Evolutionary conservation across 2,113 vertebrate genomes (phyloP).

Genomic region (Gymnobelideus leadbeateri): DNA sequence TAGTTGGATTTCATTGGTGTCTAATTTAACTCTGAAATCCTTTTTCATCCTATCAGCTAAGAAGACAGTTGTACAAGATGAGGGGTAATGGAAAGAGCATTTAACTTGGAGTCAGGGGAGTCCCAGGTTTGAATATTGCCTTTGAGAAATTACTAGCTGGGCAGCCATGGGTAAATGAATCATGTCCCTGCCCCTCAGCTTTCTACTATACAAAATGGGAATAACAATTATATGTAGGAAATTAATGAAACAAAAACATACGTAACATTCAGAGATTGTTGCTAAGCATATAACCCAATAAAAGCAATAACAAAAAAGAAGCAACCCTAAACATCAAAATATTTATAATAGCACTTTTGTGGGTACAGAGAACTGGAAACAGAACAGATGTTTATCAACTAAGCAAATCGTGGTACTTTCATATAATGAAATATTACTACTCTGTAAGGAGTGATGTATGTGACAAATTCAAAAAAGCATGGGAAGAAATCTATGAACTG

Average conservation of each 20-base stretch:
- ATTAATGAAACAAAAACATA: not conserved
- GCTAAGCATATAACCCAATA: not conserved
- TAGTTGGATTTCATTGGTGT: constrained; percentile 52
- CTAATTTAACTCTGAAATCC: not conserved
- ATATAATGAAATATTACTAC: not conserved
- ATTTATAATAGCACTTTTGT: not conserved
- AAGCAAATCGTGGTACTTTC: not conserved
- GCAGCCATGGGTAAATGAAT: not conserved
- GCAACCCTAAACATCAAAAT: not conserved
- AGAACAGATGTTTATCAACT: not conserved
- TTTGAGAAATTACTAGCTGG: not conserved
- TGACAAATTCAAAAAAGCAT: not conserved
- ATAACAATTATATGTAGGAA: not conserved
- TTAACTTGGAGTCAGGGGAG: not conserved
- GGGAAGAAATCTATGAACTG: not conserved
- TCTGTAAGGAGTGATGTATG: not conserved
- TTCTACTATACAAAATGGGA: not conserved
- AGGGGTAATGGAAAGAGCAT: not conserved
- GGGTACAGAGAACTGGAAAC: not conserved
- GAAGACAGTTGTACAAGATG: not conserved
- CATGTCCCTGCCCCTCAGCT: not conserved
- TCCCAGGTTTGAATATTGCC: not conserved
- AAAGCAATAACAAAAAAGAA: not conserved
- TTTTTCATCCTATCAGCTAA: constrained; percentile 3
- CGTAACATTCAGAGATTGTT: not conserved